Evolutionary conservation across 2,113 vertebrate genomes (phyloP), one percentile per base, ranked within the genome.

Genomic region (Syngnathus floridae): DNA sequence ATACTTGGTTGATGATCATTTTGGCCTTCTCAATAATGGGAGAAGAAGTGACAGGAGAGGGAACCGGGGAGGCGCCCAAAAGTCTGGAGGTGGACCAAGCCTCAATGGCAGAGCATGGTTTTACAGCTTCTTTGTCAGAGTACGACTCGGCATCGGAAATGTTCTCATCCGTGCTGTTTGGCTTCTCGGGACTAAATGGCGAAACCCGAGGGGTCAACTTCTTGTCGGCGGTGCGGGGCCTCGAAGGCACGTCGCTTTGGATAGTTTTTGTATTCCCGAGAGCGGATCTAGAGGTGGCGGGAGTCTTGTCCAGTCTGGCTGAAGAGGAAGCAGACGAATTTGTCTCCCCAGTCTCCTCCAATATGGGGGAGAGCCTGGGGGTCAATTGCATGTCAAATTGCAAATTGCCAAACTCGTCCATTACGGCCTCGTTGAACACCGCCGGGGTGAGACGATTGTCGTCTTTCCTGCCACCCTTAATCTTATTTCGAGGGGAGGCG

Each of bases 291-390:
- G 19, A 38, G 9, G 36, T 38, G 37, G 9, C 5, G 6, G 37
- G 11, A 21, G 19, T 58, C 35, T 38, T 59, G 14, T 59, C 56
- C 56, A 37, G 17, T 35, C 21, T 13, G 37, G 37, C 58, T 40
- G 58, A 60, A 40, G 59, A 61, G 12, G 38, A 41, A 22, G 17
- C 38, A 7, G 38, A 61, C 26, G 59, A 61, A 26, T 43, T 61
- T 19, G 40, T 43, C 19, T 61, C 59, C 12, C 59, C 38, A 4
- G 59, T 26, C 21, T 61, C 59, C 40, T 61, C 59, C 22, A 61
- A 43, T 43, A 61, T 61, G 59, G 59, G 59, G 40, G 59, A 61
- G 5, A 61, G 59, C 21, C n/a, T 61, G 12, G 59, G 59, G n/a
- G 40, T 61, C 38, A 41, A 61, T 11, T 43, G 40, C 3, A 43